Evolutionary conservation across 2,797 vertebrate genomes (phyloP).

Genomic region (Rallus crepitans): DNA sequence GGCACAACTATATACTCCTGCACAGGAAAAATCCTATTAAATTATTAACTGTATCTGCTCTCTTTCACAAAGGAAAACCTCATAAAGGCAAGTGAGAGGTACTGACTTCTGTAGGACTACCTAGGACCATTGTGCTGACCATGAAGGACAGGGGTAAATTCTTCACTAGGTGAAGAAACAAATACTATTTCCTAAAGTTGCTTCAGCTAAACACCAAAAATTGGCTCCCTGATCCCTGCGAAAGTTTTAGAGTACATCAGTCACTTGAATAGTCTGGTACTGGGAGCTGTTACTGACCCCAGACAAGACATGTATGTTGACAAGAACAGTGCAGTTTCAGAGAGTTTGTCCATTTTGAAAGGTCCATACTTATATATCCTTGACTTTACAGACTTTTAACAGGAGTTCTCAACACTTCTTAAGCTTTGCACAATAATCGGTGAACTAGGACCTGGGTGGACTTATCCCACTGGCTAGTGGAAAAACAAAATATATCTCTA

Average conservation of each 20-base stretch:
- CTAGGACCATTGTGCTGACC: accelerated
- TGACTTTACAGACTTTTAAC: background rate
- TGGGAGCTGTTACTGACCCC: background rate
- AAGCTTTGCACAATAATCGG: background rate
- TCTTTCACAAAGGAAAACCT: background rate
- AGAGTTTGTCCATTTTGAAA: background rate
- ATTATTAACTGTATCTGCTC: background rate
- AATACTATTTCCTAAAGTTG: background rate
- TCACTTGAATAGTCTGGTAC: background rate
- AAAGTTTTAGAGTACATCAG: background rate
- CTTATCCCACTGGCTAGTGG: background rate
- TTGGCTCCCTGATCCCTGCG: background rate
- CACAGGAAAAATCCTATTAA: background rate
- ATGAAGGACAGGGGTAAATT: background rate
- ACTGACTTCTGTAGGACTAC: background rate
- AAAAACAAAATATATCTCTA: background rate
- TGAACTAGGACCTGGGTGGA: background rate
- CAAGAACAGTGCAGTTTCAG: background rate
- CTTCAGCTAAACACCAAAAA: background rate
- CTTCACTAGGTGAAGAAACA: background rate
- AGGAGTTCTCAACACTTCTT: background rate
- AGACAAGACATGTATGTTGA: background rate
- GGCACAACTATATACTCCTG: background rate
- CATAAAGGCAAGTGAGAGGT: background rate
- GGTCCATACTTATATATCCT: background rate